These are phyloP conservation scores for Omphaloscelis lunosa DNA, from an alignment of 2,888 invertebrate species.

Conservation along the genomic window DNA sequence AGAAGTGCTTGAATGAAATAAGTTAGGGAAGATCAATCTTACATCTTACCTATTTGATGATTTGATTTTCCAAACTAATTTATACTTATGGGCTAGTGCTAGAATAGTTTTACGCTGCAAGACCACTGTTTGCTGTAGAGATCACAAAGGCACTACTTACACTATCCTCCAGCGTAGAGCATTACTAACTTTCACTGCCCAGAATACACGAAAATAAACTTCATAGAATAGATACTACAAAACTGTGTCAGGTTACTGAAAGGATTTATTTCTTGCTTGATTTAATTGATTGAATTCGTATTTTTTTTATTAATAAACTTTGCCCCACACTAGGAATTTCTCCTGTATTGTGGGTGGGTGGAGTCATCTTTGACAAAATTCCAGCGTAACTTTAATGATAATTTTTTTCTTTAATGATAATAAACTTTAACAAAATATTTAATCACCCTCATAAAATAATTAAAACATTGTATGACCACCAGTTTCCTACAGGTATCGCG, in stretches of 20 bases:
- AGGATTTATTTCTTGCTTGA: neutral
- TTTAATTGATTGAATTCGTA: neutral
- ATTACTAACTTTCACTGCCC: neutral
- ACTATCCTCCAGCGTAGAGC: neutral
- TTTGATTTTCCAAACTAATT: neutral
- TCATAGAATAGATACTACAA: neutral
- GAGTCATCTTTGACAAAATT: neutral
- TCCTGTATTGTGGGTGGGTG: no score
- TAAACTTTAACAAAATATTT: no score
- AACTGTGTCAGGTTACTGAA: neutral
- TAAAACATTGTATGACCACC: neutral
- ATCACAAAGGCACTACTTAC: conserved; percentile 3
- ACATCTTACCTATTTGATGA: neutral
- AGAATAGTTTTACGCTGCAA: neutral
- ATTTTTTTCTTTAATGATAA: no score
- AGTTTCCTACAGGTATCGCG: neutral
- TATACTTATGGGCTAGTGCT: neutral
- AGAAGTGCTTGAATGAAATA: neutral
- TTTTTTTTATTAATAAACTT: no score
- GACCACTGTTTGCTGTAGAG: neutral
- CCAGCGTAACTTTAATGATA: no score
- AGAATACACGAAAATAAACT: neutral
- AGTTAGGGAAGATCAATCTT: neutral
- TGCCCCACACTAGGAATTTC: no score
- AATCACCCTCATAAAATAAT: neutral